Base-by-base conservation (phyloP, 2,113 vertebrate species). In the Recurvirostra avosetta region DNA sequence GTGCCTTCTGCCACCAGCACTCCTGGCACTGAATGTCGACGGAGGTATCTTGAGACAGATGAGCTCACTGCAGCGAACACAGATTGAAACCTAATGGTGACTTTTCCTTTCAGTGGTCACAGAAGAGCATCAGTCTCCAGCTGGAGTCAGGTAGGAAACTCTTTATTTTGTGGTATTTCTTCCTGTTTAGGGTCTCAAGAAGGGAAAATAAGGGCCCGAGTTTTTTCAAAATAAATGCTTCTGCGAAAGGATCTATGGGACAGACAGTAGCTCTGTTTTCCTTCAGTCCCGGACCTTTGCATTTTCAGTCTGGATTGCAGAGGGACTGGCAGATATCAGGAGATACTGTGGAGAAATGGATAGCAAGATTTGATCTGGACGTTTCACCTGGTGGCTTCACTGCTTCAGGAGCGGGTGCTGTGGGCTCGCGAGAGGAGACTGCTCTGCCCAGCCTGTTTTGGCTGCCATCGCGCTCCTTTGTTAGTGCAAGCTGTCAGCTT, bases 121-220 rank as follows among this genome's bases (percentile, higher is more conserved):
- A 87, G 98, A 98, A 92, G 97, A 98, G 41, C 98, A 91, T 94
- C 97, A 90, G 52, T 98, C 97, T 93, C 96, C 98, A 78, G 84
- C 96, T 86, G 98, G 97, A 96, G 94, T 98, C 96, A 98, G 98
- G 98, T 98, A 97, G 95, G 95, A 94, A 90, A 8, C 29, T 61
- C 49, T 47, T 41, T 73, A 3, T 63, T 85, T 29, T 81, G 6
- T 53, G 66, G 10, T 55, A 43, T 85, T 80, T 74, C 62, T 40
- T 79, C 53, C 67, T 70, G 3, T 26, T 34, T 21, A 2, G 16
- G 50, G 56, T 81, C 88, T 50, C n/a, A 6, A 30, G 53, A 62
- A 43, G 47, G 49, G 43, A 41, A 32, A 17, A 58, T 32, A 26
- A n/a, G 41, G n/a, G n/a, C 63, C 40, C 5, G 13, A 41, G 23